These are phyloP conservation scores for Eretmocerus hayati DNA, from an alignment of 2,888 invertebrate species.

Conservation along the genomic window DNA sequence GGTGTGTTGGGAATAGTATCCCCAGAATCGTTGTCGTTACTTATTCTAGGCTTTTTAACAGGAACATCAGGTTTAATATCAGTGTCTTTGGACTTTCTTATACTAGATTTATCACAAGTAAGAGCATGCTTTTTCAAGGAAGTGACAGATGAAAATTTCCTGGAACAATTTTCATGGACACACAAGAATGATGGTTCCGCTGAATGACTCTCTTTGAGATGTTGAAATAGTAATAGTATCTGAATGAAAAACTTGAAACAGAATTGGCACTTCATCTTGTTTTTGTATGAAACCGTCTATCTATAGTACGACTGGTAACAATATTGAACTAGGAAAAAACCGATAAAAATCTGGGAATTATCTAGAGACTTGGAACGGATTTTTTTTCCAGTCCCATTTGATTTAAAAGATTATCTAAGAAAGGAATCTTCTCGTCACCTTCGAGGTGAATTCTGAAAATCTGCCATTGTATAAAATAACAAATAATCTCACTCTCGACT, in stretches of 20 bases:
- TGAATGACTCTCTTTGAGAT: not conserved
- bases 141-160: not conserved
- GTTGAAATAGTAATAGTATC: not conserved
- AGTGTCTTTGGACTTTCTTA: too few species aligned
- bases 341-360: too few species aligned
- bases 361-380: not conserved
- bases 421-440: slow-evolving; percentile 6
- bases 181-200: not conserved
- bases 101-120: not conserved
- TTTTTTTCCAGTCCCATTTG: not conserved
- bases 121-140: slow-evolving; percentile 1
- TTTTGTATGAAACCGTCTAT: not conserved
- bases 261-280: not conserved
- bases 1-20: too few species aligned
- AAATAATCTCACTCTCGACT: slow-evolving; percentile 7
- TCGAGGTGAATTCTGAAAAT: not conserved
- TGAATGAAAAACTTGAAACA: not conserved
- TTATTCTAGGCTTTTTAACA: too few species aligned
- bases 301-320: too few species aligned
- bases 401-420: slow-evolving; percentile 8
- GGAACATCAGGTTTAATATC: too few species aligned
- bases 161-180: not conserved
- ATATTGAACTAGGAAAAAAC: not conserved
- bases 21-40: too few species aligned
- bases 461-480: slow-evolving; percentile 6